Base-by-base conservation (phyloP, 1,140 invertebrate species). In the Pinna nobilis region DNA sequence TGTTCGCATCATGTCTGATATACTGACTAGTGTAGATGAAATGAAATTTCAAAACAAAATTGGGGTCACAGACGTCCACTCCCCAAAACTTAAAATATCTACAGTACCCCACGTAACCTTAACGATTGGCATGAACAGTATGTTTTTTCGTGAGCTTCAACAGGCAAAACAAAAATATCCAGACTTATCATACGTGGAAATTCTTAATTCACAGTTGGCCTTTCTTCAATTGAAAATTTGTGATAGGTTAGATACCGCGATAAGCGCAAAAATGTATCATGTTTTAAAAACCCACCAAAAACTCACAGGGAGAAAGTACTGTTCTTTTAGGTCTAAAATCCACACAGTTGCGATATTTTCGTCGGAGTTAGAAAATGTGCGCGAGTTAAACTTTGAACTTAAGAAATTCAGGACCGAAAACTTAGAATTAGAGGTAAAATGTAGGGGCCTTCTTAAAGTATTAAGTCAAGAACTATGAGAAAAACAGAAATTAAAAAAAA, bases 251-350 rank as follows among this genome's bases (percentile, higher is more conserved):
- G 47, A 65, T 6, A 35, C 1, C 18, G 39, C 49, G 9, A 20
- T 47, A 28, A 50, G 63, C 51, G 35, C 44, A 47, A 65, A 41
- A 51, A 20, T 51, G n/a, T 5, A 18, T n/a, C 13, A 1, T 3
- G 11, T 33, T 30, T 15, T 50, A 25, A 49, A 51, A 28, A 7
- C 23, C n/a, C 49, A 65, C n/a, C 49, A 65, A 51, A 50, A 49
- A 28, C n/a, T 7, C 1, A 28, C n/a, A 50, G 63, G 63, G 35
- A 35, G 5, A 51, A 41, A 65, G 37, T 35, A 18, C 18, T 7
- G 18, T 7, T 18, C 7, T 9, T 44, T 9, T 18, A 44, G 39
- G 7, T 44, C 39, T 44, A 7, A 44, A 44, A 44, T 44, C 18
- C 18, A 9, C 39, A 44, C 7, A 44, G 39, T 44, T 44, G 39